Evolutionary conservation across 2,888 invertebrate genomes (phyloP).

Genomic region (Drosophila rubida): DNA sequence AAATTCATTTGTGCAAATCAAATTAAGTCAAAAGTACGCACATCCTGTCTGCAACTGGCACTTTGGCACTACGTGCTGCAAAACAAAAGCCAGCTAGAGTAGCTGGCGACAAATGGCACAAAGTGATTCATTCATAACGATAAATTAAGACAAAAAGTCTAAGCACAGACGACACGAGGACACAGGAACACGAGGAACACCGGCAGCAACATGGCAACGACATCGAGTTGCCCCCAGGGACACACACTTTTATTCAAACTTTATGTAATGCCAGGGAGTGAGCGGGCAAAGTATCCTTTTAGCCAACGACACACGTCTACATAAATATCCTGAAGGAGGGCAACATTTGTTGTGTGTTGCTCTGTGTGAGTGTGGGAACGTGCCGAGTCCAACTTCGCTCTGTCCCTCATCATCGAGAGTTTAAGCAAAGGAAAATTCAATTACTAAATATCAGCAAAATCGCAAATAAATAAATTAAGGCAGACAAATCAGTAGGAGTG

Average conservation of each 20-base stretch:
- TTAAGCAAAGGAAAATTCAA: slow-evolving; percentile 68
- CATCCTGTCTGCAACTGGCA: slow-evolving; percentile 47
- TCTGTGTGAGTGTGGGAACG: slow-evolving; percentile 24
- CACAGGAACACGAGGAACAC: slow-evolving; percentile 1
- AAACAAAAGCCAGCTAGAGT: slow-evolving; percentile 31
- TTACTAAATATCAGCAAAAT: slow-evolving; percentile 73
- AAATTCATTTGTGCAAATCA: slow-evolving; percentile 79
- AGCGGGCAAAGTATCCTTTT: slow-evolving; percentile 47
- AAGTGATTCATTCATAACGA: slow-evolving; percentile 78
- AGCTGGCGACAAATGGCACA: slow-evolving; percentile 48
- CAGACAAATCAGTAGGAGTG: slow-evolving; percentile 64
- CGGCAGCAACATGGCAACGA: slow-evolving; percentile 38
- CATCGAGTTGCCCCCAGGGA: slow-evolving; percentile 59
- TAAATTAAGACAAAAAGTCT: slow-evolving; percentile 72
- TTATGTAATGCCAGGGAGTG: slow-evolving; percentile 38
- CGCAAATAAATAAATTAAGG: slow-evolving; percentile 80
- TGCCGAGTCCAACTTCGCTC: slow-evolving; percentile 39
- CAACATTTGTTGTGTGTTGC: slow-evolving; percentile 48
- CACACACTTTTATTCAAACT: slow-evolving; percentile 66
- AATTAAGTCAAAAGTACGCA: slow-evolving; percentile 76
- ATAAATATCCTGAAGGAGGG: slow-evolving; percentile 66
- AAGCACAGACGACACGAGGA: slow-evolving; percentile 33
- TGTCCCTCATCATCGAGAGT: slow-evolving; percentile 39
- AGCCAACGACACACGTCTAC: slow-evolving; percentile 34
- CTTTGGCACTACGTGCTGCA: slow-evolving; percentile 57